These are phyloP conservation scores for Hyperoplus lanceolatus DNA, from an alignment of 2,797 vertebrate species.

Conservation along the genomic window DNA sequence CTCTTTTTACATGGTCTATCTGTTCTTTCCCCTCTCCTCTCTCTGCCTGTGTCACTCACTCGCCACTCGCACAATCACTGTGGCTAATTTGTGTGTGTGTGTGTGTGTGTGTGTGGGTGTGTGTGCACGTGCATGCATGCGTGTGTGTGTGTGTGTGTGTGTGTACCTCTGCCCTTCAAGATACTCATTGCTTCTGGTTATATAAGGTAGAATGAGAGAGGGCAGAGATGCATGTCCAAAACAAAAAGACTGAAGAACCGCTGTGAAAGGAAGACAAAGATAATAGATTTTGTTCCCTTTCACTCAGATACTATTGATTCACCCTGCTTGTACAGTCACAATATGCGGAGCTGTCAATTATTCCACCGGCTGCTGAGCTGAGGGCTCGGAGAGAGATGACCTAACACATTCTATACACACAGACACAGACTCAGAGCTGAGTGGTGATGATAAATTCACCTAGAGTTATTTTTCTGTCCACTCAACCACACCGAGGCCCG, in stretches of 20 bases:
- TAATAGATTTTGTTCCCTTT: conserved; percentile 53
- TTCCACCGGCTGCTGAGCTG: conserved; percentile 31
- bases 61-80: conserved; percentile 8
- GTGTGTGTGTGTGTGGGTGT: too few species aligned
- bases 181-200: conserved; percentile 62
- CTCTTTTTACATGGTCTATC: conserved; percentile 65
- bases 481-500: conserved; percentile 38
- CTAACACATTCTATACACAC: conserved; percentile 45
- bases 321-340: conserved; percentile 39
- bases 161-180: conserved; percentile 76
- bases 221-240: conserved; percentile 24
- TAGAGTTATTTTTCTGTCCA: conserved; percentile 39
- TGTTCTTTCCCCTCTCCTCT: conserved; percentile 44
- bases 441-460: conserved; percentile 41
- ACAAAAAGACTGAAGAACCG: conserved; percentile 32
- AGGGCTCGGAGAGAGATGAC: conserved; percentile 26
- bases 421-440: conserved; percentile 35
- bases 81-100: conserved; percentile 60
- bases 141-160: neutral
- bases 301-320: conserved; percentile 63
- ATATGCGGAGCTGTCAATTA: conserved; percentile 47
- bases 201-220: conserved; percentile 9
- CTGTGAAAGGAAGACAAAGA: conserved; percentile 42
- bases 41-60: conserved; percentile 50
- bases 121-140: too few species aligned